These are phyloP conservation scores for Schrankia costaestrigalis DNA, from an alignment of 2,888 invertebrate species.

Conservation along the genomic window DNA sequence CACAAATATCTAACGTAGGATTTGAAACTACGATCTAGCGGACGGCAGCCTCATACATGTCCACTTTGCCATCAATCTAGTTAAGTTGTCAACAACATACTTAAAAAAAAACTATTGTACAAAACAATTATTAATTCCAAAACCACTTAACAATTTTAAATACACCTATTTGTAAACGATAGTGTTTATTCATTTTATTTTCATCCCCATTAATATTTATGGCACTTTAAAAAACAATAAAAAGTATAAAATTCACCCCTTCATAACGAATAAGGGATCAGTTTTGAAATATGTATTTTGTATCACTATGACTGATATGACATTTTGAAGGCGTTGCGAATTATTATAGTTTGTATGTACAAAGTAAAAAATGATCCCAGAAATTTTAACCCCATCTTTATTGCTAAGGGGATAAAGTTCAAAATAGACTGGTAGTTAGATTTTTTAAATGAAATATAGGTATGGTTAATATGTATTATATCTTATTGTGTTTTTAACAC, in stretches of 20 bases:
- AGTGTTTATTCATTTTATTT: slow-evolving; percentile 20
- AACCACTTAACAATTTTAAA: too few species aligned
- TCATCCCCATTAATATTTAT: slow-evolving; percentile 40
- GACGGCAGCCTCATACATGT: too few species aligned
- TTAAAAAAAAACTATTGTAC: too few species aligned
- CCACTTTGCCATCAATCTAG: too few species aligned
- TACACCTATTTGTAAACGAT: slow-evolving; percentile 32
- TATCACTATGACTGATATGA: slow-evolving; percentile 77
- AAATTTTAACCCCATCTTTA: slow-evolving; percentile 14
- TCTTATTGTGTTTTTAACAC: slow-evolving; percentile 79
- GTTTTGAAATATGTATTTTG: slow-evolving; percentile 76
- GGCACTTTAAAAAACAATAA: slow-evolving; percentile 38
- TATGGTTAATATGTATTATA: slow-evolving; percentile 49
- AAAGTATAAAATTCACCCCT: slow-evolving; percentile 59
- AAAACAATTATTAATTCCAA: too few species aligned
- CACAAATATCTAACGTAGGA: too few species aligned
- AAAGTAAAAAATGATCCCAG: slow-evolving; percentile 6
- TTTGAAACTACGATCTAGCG: too few species aligned
- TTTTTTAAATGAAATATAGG: slow-evolving; percentile 8
- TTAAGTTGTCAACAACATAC: too few species aligned
- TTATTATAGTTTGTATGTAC: slow-evolving; percentile 49
- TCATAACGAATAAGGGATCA: slow-evolving; percentile 53
- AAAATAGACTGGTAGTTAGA: slow-evolving; percentile 13
- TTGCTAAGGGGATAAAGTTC: slow-evolving; percentile 19
- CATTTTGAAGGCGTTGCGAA: slow-evolving; percentile 78